phyloP scores from a whole-genome alignment of 2,797 vertebrate species.

The Leucoraja ocellata region DNA sequence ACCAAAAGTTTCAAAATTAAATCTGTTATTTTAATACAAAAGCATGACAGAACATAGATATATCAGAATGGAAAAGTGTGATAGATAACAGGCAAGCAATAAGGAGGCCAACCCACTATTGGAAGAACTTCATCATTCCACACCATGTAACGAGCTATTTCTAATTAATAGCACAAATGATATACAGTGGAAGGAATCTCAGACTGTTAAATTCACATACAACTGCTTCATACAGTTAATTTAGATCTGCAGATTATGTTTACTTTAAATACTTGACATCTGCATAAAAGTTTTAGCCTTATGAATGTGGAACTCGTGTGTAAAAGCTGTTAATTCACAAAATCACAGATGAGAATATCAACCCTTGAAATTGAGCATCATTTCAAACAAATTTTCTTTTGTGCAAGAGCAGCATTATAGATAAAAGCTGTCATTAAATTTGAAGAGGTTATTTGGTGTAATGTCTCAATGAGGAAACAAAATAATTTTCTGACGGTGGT shows the following conservation, averaged over 20 bases:
- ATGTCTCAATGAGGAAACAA: not conserved
- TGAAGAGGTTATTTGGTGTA: not conserved
- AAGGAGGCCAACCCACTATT: not conserved
- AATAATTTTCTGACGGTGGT: too few species aligned
- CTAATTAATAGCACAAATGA: not conserved
- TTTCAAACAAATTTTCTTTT: not conserved
- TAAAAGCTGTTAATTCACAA: not conserved
- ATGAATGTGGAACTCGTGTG: not conserved
- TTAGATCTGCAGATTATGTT: not conserved
- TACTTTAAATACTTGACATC: not conserved
- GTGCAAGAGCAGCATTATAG: not conserved
- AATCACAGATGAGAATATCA: not conserved
- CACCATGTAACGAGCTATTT: not conserved
- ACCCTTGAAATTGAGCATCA: not conserved
- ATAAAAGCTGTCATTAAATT: not conserved
- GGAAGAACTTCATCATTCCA: not conserved
- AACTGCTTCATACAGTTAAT: not conserved
- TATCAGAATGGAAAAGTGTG: not conserved
- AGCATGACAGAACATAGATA: not conserved
- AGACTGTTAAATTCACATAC: not conserved
- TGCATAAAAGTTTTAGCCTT: not conserved
- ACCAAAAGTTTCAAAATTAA: not conserved
- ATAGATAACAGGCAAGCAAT: not conserved
- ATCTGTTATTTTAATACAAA: not conserved
- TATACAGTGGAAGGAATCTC: not conserved